Evolutionary conservation across 2,797 vertebrate species (phyloP).

Genomic region (Lepus townsendii): DNA sequence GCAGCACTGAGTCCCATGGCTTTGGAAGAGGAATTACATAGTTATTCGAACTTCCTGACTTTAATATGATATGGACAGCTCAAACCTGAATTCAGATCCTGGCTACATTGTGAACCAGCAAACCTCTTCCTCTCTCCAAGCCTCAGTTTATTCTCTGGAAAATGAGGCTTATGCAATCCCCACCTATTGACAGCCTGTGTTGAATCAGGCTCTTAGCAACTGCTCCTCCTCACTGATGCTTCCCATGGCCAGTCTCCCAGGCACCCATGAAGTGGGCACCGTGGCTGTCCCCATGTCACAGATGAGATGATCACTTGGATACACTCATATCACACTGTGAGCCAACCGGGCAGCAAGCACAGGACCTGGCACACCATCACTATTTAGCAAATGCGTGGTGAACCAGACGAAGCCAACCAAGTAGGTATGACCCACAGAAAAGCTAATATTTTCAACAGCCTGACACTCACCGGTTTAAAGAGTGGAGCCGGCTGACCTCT

Average conservation of each 20-base stretch:
- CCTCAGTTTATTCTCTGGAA: not conserved
- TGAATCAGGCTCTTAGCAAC: not conserved
- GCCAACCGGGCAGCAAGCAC: not conserved
- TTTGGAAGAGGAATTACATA: not conserved
- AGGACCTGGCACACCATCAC: not conserved
- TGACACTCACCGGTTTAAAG: slow-evolving; percentile 3
- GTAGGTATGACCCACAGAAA: not conserved
- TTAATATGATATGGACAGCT: not conserved
- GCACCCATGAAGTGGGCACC: too few relatives aligned
- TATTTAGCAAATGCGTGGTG: not conserved
- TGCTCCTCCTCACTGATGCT: not conserved
- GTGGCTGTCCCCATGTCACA: not conserved
- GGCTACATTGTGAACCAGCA: not conserved
- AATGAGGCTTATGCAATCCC: not conserved
- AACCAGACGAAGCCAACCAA: not conserved
- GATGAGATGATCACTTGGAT: not conserved
- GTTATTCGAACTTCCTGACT: too few relatives aligned
- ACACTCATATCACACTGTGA: not conserved
- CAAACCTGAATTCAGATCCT: not conserved
- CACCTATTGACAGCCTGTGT: too few relatives aligned
- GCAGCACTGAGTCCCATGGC: not conserved
- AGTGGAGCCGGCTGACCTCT: not conserved
- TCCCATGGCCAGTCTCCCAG: not conserved
- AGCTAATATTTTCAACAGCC: slow-evolving; percentile 24
- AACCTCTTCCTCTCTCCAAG: not conserved